A percentile compares a stretch with the other conserved stretches of the same genome.
These are phyloP conservation scores for Porites lutea DNA, from an alignment of 64 coral and sea anemone species.

Conservation along the genomic window DNA sequence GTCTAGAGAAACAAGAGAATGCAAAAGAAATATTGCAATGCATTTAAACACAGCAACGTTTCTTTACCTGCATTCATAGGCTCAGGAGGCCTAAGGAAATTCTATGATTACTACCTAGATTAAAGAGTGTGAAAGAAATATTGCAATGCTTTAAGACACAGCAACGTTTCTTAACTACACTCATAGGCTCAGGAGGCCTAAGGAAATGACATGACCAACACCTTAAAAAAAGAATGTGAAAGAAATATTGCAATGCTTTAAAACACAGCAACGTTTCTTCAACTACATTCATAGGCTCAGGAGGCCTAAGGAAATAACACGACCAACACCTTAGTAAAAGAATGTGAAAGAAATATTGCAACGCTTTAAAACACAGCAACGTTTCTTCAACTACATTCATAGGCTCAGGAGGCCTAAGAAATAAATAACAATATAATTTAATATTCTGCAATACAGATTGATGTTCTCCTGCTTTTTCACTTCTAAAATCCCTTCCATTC, in stretches of 20 bases:
- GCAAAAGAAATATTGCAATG: conserved; percentile 5
- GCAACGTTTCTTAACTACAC: no score
- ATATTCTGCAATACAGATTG: not conserved
- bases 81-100: not conserved
- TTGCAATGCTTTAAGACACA: not conserved
- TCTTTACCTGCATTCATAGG: conserved; percentile 17
- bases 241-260: not conserved
- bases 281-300: no score
- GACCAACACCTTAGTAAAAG: not conserved
- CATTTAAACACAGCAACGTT: not conserved
- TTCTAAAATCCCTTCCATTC: not conserved
- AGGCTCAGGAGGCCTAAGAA: not conserved
- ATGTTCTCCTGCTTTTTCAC: not conserved
- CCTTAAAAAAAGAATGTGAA: no score
- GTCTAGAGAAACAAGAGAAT: conserved; percentile 1
- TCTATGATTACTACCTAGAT: not conserved
- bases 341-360: no score
- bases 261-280: no score
- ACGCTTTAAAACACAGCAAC: not conserved
- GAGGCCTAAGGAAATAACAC: not conserved
- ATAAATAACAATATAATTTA: conserved; percentile 28
- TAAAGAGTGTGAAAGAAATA: no score
- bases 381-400: no score
- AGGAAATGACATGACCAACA: not conserved
- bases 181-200: no score